Evolutionary conservation across 2,888 invertebrate genomes (phyloP).

Genomic region (Bugula neritina): DNA sequence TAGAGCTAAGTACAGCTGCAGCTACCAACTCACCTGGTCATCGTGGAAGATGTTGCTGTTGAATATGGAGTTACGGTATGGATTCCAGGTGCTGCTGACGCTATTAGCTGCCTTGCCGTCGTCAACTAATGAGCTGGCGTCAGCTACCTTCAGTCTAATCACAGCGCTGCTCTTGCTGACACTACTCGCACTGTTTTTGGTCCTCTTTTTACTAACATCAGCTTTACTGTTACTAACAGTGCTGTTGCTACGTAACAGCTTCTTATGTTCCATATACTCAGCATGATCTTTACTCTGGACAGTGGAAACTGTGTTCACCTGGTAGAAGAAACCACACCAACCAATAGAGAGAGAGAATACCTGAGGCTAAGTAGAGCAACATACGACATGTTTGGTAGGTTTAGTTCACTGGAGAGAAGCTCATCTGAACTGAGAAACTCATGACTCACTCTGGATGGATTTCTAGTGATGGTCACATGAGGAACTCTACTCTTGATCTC

Average conservation of each 20-base stretch:
- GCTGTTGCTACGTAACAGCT: too few relatives aligned
- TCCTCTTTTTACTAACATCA: too few relatives aligned
- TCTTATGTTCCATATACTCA: background rate
- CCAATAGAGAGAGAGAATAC: too few relatives aligned
- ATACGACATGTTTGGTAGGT: too few relatives aligned
- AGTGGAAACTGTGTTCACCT: background rate
- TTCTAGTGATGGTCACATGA: background rate
- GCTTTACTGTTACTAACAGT: too few relatives aligned
- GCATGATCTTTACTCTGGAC: background rate
- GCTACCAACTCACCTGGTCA: background rate
- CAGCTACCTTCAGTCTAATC: background rate
- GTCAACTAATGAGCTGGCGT: background rate
- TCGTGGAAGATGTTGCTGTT: conserved; percentile 14
- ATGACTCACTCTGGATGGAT: background rate
- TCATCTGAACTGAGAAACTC: too few relatives aligned
- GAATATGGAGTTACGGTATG: conserved; percentile 24
- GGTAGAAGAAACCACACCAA: too few relatives aligned
- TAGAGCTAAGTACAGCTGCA: background rate
- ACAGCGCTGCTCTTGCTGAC: background rate
- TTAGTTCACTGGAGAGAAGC: too few relatives aligned
- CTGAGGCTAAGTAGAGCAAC: too few relatives aligned
- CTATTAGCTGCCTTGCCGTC: background rate
- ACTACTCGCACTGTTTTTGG: background rate
- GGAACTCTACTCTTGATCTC: background rate
- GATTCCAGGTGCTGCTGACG: background rate